Evolutionary conservation across 2,113 vertebrate species (phyloP).

Genomic region (Dasyprocta punctata): DNA sequence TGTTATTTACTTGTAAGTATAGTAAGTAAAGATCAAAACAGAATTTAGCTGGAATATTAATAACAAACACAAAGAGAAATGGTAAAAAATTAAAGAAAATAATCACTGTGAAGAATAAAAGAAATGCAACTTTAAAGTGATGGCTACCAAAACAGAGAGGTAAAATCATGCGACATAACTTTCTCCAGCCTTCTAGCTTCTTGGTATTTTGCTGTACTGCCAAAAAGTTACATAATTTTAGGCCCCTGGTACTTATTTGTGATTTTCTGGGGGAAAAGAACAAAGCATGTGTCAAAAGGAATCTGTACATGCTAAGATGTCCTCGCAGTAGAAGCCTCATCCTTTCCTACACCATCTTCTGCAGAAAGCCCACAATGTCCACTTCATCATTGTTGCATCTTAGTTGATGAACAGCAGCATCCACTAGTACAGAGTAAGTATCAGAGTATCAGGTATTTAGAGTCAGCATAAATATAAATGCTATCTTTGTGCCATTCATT

Average conservation of each 20-base stretch:
- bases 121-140: not conserved
- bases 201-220: not conserved
- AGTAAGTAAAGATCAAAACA: not conserved
- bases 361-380: not conserved
- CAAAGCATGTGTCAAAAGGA: not conserved
- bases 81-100: not conserved
- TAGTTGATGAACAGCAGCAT: not conserved
- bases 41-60: not conserved
- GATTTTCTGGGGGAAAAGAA: not conserved
- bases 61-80: not conserved
- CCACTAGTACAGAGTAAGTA: not conserved
- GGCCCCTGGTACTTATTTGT: not conserved
- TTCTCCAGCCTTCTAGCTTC: not conserved
- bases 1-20: not conserved
- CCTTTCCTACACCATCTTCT: not conserved
- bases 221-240: not conserved
- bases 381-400: not conserved
- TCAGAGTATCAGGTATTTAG: too few relatives aligned
- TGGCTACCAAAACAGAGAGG: not conserved
- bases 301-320: not conserved
- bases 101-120: not conserved
- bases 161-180: not conserved
- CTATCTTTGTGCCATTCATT: not conserved
- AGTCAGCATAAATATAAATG: not conserved
- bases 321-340: too few relatives aligned